Conservation (phyloP, 2,888 invertebrate genomes). For the Agrotis puta region DNA sequence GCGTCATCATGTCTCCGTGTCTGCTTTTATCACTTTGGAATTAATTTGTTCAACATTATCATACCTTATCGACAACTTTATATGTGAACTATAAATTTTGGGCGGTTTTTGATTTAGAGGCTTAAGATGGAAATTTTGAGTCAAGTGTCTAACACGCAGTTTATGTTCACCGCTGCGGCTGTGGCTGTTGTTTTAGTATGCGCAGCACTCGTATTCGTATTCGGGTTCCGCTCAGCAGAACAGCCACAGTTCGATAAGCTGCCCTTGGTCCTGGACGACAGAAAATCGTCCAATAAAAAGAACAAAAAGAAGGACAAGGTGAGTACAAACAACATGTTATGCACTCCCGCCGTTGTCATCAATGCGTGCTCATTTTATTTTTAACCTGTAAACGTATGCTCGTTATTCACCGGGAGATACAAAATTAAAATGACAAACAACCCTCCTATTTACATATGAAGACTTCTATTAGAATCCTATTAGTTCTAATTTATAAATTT, state of each 20-base stretch:
- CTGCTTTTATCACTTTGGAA: conserved; percentile 89
- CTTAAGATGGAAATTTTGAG: conserved; percentile 91
- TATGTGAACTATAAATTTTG: conserved; percentile 85
- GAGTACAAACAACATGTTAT: conserved; percentile 76
- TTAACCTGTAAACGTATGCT: conserved; percentile 87
- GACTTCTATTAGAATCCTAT: conserved; percentile 11
- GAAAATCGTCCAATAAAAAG: conserved; percentile 93
- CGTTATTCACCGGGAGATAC: conserved; percentile 73
- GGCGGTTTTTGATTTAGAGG: conserved; percentile 75
- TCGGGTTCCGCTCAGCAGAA: conserved; percentile 95
- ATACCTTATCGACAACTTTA: conserved; percentile 86
- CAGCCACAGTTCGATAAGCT: conserved; percentile 95
- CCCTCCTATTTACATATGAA: conserved; percentile 22
- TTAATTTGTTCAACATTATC: conserved; percentile 89
- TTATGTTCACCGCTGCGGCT: conserved; percentile 90
- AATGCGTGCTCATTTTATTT: conserved; percentile 88
- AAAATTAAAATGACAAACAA: conserved; percentile 48
- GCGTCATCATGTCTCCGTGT: conserved; percentile 93
- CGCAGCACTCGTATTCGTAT: conserved; percentile 94
- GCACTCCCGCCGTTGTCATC: conserved; percentile 74
- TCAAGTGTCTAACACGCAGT: conserved; percentile 91
- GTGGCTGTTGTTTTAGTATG: conserved; percentile 93
- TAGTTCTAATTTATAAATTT: conserved; percentile 56
- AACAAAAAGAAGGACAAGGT: conserved; percentile 94
- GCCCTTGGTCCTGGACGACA: conserved; percentile 92